Conservation (phyloP, 2,888 invertebrate genomes). For the Tanytarsus gracilentus region DNA sequence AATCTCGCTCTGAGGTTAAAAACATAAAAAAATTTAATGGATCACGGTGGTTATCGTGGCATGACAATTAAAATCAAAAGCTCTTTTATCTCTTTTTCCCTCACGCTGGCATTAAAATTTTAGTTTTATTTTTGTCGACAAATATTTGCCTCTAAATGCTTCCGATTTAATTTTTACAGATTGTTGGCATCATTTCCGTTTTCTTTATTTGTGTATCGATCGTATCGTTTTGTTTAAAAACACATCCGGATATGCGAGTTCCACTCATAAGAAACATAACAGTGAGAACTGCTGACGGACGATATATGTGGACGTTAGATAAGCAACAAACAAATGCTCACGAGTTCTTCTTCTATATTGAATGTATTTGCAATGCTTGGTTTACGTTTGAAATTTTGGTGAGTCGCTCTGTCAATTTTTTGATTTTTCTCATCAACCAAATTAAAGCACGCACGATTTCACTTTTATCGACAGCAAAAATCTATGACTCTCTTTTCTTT, state of each 20-base stretch:
- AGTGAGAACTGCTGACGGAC: conserved; percentile 64
- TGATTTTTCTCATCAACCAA: background rate
- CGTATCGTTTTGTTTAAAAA: conserved; percentile 98
- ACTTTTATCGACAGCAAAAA: no score
- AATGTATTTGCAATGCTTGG: conserved; percentile 98
- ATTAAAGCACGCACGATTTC: no score
- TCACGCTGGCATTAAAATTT: no score
- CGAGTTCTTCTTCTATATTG: conserved; percentile 95
- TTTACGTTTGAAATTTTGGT: conserved; percentile 92
- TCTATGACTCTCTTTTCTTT: background rate
- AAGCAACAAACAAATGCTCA: conserved; percentile 92
- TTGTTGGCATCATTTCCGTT: conserved; percentile 95
- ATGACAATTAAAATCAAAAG: no score
- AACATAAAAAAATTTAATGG: no score
- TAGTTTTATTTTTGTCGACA: background rate
- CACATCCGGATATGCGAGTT: conserved; percentile 96
- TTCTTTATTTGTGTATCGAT: conserved; percentile 99
- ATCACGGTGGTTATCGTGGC: no score
- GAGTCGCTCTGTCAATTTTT: conserved; percentile 33
- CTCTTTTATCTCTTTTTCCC: no score
- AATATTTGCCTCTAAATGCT: background rate
- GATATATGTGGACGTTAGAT: conserved; percentile 75
- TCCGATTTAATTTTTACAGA: conserved; percentile 53
- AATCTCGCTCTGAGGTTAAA: no score
- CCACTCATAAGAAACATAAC: conserved; percentile 76